Evolutionary conservation across 2,888 invertebrate genomes (phyloP).

Genomic region (Agrotis segetum): DNA sequence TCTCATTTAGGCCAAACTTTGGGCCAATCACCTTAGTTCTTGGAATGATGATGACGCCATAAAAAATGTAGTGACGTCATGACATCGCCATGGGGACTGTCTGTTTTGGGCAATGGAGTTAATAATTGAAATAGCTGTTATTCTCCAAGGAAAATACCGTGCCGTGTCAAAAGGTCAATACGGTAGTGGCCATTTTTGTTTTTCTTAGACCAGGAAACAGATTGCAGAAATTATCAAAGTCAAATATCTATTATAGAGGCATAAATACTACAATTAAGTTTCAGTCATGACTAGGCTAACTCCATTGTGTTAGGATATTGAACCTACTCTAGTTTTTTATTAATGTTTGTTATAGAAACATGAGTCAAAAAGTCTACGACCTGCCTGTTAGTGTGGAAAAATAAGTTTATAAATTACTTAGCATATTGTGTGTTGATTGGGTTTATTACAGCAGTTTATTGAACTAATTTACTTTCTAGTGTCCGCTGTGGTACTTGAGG

Average conservation of each 20-base stretch:
- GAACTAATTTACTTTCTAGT: background rate
- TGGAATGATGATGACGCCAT: slow-evolving; percentile 31
- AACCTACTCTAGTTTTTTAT: slow-evolving; percentile 52
- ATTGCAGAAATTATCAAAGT: slow-evolving; percentile 40
- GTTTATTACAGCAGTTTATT: background rate
- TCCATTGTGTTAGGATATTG: slow-evolving; percentile 62
- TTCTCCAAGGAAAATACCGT: background rate
- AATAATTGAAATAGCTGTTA: slow-evolving; percentile 13
- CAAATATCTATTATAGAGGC: slow-evolving; percentile 37
- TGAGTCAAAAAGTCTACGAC: slow-evolving; percentile 55
- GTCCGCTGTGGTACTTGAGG: background rate
- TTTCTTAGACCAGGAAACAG: slow-evolving; percentile 4
- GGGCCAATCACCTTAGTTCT: slow-evolving; percentile 10
- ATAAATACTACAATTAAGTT: slow-evolving; percentile 49
- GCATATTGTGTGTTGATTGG: background rate
- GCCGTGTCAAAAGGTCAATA: background rate
- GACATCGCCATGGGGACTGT: slow-evolving; percentile 24
- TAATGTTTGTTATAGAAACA: slow-evolving; percentile 27
- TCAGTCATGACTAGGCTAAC: slow-evolving; percentile 42
- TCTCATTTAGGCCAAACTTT: slow-evolving; percentile 32
- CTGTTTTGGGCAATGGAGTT: slow-evolving; percentile 13
- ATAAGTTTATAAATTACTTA: slow-evolving; percentile 5
- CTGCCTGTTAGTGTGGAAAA: slow-evolving; percentile 9
- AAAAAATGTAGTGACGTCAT: slow-evolving; percentile 36
- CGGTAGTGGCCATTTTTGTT: background rate